A percentile compares a stretch with the other conserved stretches of the same genome.
Evolutionary conservation across 2,797 vertebrate genomes (phyloP).

Genomic region (Sebastes diaconus): DNA sequence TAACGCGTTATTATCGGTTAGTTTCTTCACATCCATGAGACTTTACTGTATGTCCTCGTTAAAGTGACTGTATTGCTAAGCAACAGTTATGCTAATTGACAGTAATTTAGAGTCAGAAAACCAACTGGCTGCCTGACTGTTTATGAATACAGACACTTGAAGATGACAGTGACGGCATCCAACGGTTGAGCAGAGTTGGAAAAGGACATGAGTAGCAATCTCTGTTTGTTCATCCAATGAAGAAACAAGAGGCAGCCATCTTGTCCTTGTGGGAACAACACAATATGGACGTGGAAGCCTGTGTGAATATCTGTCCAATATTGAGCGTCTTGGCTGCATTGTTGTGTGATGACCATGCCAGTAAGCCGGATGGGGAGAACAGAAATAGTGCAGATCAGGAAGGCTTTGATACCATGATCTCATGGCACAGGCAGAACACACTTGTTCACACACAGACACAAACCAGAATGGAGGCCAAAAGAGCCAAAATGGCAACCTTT

Average conservation of each 20-base stretch:
- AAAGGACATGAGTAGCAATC: neutral
- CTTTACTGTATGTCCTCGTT: neutral
- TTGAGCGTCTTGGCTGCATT: conserved; percentile 40
- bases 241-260: conserved; percentile 30
- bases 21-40: neutral
- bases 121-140: neutral
- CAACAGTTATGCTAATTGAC: neutral
- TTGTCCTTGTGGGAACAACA: conserved; percentile 32
- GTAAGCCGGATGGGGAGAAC: conserved; percentile 32
- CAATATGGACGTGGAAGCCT: conserved; percentile 36
- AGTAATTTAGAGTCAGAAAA: neutral
- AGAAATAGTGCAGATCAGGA: conserved; percentile 52
- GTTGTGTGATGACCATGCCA: conserved; percentile 27
- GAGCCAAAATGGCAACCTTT: neutral
- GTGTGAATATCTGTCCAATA: conserved; percentile 27
- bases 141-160: neutral
- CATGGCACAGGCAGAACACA: conserved; percentile 7
- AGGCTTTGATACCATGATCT: conserved; percentile 54
- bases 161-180: conserved; percentile 4
- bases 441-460: neutral
- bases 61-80: neutral
- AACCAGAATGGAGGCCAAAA: neutral
- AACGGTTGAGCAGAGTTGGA: conserved; percentile 27
- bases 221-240: conserved; percentile 43
- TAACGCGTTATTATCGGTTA: no score